Base-by-base conservation (phyloP, 2,113 vertebrate genomes). In the Menidia beryllina region DNA sequence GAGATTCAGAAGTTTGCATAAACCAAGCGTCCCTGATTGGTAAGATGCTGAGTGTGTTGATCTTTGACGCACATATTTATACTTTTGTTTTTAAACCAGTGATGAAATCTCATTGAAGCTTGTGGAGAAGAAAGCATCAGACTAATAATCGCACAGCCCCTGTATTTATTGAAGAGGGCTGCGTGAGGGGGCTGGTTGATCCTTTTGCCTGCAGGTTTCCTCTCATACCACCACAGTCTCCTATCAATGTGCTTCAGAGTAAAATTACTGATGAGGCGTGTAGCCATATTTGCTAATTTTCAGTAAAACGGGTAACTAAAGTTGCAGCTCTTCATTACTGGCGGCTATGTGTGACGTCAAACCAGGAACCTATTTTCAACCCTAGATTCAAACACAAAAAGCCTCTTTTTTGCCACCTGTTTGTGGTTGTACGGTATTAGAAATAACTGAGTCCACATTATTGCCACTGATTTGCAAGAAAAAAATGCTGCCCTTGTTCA, bases 141-240 rank as follows among this genome's bases (percentile, higher is more conserved):
- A 48, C 52, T 59, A 30, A 54, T 63, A 45, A 76, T 58, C 60
- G 65, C 61, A 73, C 78, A 49, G 71, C 49, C 30, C 41, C 48
- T 41, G 66, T 76, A 24, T 72, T 50, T 75, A 61, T 38, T 53
- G 24, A 27, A 43, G 15, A 36, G 66, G 53, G 61, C 60, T 76
- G 60, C 62, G 63, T 48, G 30, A 7, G 9, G 38, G 55, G 66
- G 66, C 24, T 2, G 62, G 8, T 14, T 25, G 15, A 75, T 72
- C 71, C 59, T 27, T 84, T 79, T 70, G 69, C 21, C 76, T 72
- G 53, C 53, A 77, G 79, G 68, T 70, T 73, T 71, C 71, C 65
- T 74, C 21, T 77, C 64, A 67, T 9, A 62, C 23, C 26, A 57
- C 57, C 26, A 57, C 57, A 4, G 25, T 49, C 48, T 54, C 54